A percentile compares a stretch with the other conserved stretches of the same genome.
These are phyloP conservation scores for Hypsopygia costalis DNA, from an alignment of 2,888 invertebrate species.

Conservation along the genomic window DNA sequence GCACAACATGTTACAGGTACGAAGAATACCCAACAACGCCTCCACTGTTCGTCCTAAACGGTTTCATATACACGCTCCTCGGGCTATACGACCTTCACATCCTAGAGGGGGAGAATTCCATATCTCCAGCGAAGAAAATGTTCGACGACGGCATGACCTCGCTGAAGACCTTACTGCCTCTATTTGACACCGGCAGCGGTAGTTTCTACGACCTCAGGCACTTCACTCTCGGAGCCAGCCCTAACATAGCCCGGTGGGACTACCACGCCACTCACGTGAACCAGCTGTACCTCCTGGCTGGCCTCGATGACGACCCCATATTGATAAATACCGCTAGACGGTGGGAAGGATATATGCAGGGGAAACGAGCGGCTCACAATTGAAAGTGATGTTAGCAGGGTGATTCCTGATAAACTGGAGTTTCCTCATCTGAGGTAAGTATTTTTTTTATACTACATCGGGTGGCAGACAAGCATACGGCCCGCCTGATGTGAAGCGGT, in stretches of 20 bases:
- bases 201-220: conserved; percentile 98
- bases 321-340: conserved; percentile 91
- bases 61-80: conserved; percentile 97
- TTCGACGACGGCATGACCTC: conserved; percentile 93
- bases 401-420: neutral
- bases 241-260: conserved; percentile 98
- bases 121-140: conserved; percentile 86
- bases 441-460: no score
- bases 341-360: conserved; percentile 97
- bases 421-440: no score
- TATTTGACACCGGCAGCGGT: conserved; percentile 97
- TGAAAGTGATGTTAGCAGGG: conserved; percentile 58
- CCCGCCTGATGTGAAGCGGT: no score
- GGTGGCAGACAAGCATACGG: no score
- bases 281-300: conserved; percentile 92
- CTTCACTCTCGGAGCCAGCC: conserved; percentile 92
- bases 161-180: conserved; percentile 90
- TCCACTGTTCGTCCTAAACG: conserved; percentile 97
- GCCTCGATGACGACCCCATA: conserved; percentile 91
- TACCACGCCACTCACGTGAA: conserved; percentile 99
- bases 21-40: conserved; percentile 99
- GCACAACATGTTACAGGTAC: conserved; percentile 83
- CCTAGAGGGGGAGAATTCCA: conserved; percentile 85
- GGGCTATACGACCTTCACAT: conserved; percentile 97
- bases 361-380: conserved; percentile 96